Evolutionary conservation across 2,797 vertebrate genomes (phyloP).

Genomic region (Aulostomus chinensis): DNA sequence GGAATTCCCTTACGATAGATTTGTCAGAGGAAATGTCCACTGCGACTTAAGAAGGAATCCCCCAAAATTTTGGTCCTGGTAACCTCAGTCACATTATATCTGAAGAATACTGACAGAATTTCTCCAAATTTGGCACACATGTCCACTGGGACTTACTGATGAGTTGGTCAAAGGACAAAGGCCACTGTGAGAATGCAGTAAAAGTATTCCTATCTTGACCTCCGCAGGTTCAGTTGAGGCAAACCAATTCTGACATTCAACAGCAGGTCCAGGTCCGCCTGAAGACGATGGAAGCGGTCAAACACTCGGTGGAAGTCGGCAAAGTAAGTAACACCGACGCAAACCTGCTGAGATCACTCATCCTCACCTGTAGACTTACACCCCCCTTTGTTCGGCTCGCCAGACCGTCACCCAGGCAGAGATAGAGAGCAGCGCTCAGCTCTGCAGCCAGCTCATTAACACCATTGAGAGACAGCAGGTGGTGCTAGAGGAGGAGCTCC

Average conservation of each 20-base stretch:
- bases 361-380: no score
- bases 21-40: no score
- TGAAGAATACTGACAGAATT: no score
- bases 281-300: constrained; percentile 44
- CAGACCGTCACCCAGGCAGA: constrained; percentile 39
- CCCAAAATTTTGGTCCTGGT: no score
- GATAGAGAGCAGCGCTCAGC: constrained; percentile 9
- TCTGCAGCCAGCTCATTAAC: constrained; percentile 31
- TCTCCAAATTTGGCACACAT: no score
- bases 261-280: constrained; percentile 42
- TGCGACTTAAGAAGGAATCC: no score
- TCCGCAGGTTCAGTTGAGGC: constrained; percentile 39
- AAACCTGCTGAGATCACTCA: neutral
- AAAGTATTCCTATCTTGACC: no score
- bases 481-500: constrained; percentile 22
- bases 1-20: no score
- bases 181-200: no score
- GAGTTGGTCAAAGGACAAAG: no score
- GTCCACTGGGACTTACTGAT: no score
- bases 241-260: constrained; percentile 26
- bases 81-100: no score
- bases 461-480: constrained; percentile 25
- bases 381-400: accelerated
- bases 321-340: constrained; percentile 12
- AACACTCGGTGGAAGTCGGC: constrained; percentile 15